phyloP scores from a whole-genome alignment of 2,113 vertebrate species.

The Muntiacus muntjak region DNA sequence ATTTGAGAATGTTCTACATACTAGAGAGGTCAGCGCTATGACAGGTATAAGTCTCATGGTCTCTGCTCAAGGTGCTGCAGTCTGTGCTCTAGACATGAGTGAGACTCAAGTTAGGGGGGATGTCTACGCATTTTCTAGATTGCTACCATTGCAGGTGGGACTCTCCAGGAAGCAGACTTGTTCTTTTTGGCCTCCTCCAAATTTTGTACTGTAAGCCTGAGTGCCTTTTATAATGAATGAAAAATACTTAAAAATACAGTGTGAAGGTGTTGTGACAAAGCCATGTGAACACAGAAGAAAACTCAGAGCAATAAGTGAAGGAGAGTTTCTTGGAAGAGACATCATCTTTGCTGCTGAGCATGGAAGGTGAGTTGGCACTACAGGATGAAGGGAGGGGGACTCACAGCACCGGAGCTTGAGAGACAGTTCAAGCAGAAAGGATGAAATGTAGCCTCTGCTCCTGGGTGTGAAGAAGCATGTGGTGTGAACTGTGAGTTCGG shows the following conservation, averaged over 20 bases:
- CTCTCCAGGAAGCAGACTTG: not conserved
- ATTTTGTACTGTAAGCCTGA: not conserved
- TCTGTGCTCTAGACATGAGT: not conserved
- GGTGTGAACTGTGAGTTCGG: not conserved
- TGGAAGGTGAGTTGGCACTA: not conserved
- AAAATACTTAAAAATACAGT: not conserved
- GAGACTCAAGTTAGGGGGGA: not conserved
- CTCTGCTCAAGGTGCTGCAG: not conserved
- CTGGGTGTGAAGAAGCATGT: not conserved
- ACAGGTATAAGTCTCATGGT: not conserved
- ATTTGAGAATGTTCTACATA: not conserved
- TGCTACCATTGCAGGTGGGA: not conserved
- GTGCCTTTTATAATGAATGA: not conserved
- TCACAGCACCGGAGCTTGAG: accelerated
- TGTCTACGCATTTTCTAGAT: not conserved
- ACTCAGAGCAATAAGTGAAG: not conserved
- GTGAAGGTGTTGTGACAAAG: not conserved
- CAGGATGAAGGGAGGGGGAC: accelerated
- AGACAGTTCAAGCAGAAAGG: not conserved
- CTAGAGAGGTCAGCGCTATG: not conserved
- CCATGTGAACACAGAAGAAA: not conserved
- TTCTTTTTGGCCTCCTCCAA: not conserved
- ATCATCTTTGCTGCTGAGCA: accelerated
- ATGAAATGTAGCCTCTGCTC: accelerated
- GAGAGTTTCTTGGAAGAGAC: not conserved